Conservation (phyloP, 1,140 invertebrate species). For the Hirudo medicinalis region DNA sequence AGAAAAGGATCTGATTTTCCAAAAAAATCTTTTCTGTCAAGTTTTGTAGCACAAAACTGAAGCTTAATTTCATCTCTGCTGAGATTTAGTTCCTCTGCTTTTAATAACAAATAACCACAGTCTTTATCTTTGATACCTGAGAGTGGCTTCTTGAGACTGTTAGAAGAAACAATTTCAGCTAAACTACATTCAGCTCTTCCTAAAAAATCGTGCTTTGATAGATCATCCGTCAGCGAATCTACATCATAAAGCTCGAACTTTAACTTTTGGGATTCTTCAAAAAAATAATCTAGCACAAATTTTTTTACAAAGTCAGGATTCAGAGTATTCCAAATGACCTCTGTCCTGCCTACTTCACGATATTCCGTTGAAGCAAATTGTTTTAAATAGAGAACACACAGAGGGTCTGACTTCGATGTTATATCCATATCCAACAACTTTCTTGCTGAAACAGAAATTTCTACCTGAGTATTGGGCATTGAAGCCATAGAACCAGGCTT, state of each 20-base stretch:
- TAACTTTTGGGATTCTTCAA: slow-evolving; percentile 45
- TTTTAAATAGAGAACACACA: slow-evolving; percentile 23
- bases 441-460: slow-evolving; percentile 20
- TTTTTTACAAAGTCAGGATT: slow-evolving; percentile 47
- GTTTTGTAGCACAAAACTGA: slow-evolving; percentile 39
- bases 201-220: slow-evolving; percentile 16
- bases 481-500: slow-evolving; percentile 16
- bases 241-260: slow-evolving; percentile 38
- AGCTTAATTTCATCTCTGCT: slow-evolving; percentile 42
- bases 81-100: slow-evolving; percentile 41
- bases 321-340: slow-evolving; percentile 44
- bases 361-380: slow-evolving; percentile 15
- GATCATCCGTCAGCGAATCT: slow-evolving; percentile 19
- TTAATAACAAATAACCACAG: slow-evolving; percentile 33
- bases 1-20: slow-evolving; percentile 49
- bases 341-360: slow-evolving; percentile 40
- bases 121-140: slow-evolving; percentile 8
- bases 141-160: neutral
- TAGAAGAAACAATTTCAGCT: slow-evolving; percentile 13
- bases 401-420: slow-evolving; percentile 23
- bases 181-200: slow-evolving; percentile 8
- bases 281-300: slow-evolving; percentile 45
- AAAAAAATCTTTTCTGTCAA: slow-evolving; percentile 49
- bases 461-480: slow-evolving; percentile 18
- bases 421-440: slow-evolving; percentile 22